phyloP scores from a whole-genome alignment of 2,797 vertebrate genomes.

The Zalophus californianus region DNA sequence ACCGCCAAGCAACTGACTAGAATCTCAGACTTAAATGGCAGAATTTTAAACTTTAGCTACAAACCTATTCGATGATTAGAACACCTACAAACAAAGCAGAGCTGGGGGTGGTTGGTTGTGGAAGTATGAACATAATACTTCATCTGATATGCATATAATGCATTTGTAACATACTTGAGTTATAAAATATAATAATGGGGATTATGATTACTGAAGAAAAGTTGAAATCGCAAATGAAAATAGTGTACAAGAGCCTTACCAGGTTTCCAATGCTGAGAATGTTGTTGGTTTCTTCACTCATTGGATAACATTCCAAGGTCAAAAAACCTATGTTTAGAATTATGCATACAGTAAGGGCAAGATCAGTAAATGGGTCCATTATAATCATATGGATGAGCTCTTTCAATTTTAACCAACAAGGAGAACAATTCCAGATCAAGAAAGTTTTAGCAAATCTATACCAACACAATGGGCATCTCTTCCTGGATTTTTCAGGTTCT shows the following conservation, averaged over 20 bases:
- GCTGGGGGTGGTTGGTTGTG: fast-evolving
- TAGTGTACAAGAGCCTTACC: conserved; percentile 85
- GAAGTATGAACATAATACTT: not conserved
- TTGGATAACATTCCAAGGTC: conserved; percentile 92
- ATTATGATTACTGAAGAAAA: not conserved
- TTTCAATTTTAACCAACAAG: conserved; percentile 91
- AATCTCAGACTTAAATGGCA: not conserved
- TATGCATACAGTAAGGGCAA: conserved; percentile 92
- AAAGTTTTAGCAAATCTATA: conserved; percentile 89
- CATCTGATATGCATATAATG: not conserved
- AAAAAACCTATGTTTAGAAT: conserved; percentile 93
- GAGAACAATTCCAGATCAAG: conserved; percentile 93
- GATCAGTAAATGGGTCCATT: conserved; percentile 92
- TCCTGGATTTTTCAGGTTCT: conserved; percentile 91
- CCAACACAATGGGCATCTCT: conserved; percentile 91
- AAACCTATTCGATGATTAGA: not conserved
- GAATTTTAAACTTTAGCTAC: not conserved
- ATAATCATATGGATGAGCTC: conserved; percentile 87
- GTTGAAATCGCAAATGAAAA: conserved; percentile 10
- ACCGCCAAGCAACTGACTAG: not conserved
- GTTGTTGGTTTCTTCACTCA: not conserved
- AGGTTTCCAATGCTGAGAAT: conserved; percentile 88
- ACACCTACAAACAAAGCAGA: not conserved
- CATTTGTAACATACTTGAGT: not conserved
- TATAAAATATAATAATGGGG: not conserved